Base-by-base conservation (phyloP, 2,888 invertebrate species). In the Drosophila antonietae region DNA sequence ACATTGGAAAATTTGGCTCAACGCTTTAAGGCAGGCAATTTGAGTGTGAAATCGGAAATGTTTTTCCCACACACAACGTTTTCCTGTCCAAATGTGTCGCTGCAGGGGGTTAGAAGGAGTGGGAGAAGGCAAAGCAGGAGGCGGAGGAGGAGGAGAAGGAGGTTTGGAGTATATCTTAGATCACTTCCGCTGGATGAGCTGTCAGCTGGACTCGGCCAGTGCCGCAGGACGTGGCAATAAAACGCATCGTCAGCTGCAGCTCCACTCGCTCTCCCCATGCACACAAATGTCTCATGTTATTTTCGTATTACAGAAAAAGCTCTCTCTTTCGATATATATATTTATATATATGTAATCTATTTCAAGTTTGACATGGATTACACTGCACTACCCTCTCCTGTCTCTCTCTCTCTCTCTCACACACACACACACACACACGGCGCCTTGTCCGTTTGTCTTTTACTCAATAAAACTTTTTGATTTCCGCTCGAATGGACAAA, bases 381-480 rank as follows among this genome's bases (percentile, higher is more conserved):
- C 64, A 23, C 7, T 49, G 49, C 18, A 18, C 6, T 18, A 9
- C 12, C 18, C 18, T 12, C 10, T 4, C 47, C 1, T 18, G 20
- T 23, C 46, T 46, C 9, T 33, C 31, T 14, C 37, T 15, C 14
- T 5, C 37, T 15, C 37, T 37, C 37, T 4, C 5, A 6, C 28
- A 6, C 37, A 15, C 6, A 14, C 14, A 14, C 28, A 28, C 5
- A 28, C 28, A 28, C 37, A 39, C 6, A 14, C 14, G 37, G 15
- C 37, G 41, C n/a, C 41, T 43, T 43, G 18, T 57, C 31, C 62
- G 44, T 58, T 77, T 72, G 68, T 78, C 58, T 70, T 67, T 81
- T 68, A 76, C 67, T 84, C 89, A 87, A 83, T 89, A 87, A 74
- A 84, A 87, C 85, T 84, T 89, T 84, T 88, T 78, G 89, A 84